Percentiles rank a stretch among this genome's conserved stretches.
Conservation (phyloP, 2,113 vertebrate species). For the Marcusenius ussheri region DNA sequence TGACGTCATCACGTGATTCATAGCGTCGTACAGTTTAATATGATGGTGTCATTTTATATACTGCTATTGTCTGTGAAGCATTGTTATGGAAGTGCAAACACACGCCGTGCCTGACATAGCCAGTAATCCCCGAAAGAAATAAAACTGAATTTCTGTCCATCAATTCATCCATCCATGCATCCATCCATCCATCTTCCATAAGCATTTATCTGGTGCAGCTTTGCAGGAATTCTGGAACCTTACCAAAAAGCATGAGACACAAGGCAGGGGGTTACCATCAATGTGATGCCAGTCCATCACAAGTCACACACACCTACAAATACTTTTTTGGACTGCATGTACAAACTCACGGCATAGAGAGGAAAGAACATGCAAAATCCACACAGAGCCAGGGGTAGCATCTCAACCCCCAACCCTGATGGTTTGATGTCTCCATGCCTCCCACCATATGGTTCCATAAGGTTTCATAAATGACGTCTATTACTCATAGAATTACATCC, state of each 20-base stretch:
- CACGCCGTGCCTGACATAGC: neutral
- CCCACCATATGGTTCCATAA: neutral
- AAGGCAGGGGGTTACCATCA: neutral
- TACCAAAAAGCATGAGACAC: neutral
- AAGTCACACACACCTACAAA: neutral
- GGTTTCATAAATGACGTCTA: neutral
- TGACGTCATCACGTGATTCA: neutral
- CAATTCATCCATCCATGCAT: neutral
- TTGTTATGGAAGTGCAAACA: neutral
- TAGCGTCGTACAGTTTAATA: neutral
- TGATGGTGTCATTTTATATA: neutral
- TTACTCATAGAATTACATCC: neutral
- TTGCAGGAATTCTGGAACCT: neutral
- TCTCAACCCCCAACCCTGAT: neutral
- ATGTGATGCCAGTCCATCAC: neutral
- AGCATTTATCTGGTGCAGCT: neutral
- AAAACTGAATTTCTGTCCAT: neutral
- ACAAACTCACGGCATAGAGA: neutral
- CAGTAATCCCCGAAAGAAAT: neutral
- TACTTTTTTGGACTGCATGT: neutral
- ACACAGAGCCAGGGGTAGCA: neutral
- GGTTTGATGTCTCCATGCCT: neutral
- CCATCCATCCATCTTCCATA: neutral
- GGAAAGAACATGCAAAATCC: neutral
- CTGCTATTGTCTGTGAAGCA: neutral